Evolutionary conservation across 2,113 vertebrate genomes (phyloP).

Genomic region (Pelecanoides urinatrix): DNA sequence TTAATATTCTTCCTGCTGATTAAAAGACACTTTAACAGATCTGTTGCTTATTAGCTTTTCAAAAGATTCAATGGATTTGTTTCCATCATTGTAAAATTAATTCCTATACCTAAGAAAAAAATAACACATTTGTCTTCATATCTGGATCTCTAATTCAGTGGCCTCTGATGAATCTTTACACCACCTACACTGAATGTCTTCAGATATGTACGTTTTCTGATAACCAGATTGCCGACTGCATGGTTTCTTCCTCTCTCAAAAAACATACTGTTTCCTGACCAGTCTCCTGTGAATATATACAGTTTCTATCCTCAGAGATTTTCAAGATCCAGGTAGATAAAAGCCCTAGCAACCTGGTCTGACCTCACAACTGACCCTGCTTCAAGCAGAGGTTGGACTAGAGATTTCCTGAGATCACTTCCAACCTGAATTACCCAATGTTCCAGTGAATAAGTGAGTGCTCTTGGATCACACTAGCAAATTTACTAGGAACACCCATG

Average conservation of each 20-base stretch:
- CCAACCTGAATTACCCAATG: background rate
- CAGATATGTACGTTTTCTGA: background rate
- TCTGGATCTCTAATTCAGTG: background rate
- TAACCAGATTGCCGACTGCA: background rate
- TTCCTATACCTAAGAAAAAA: background rate
- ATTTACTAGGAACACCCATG: background rate
- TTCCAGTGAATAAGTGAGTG: background rate
- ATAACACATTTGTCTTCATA: rapidly evolving
- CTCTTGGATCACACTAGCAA: background rate
- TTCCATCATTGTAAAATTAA: background rate
- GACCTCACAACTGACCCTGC: background rate
- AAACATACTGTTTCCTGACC: background rate
- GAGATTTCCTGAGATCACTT: background rate
- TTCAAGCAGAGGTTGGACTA: background rate
- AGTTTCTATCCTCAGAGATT: background rate
- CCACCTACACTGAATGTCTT: background rate
- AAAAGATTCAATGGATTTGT: background rate
- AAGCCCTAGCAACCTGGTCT: background rate
- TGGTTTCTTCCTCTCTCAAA: background rate
- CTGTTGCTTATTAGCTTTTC: background rate
- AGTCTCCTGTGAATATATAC: background rate
- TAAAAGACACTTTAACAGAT: background rate
- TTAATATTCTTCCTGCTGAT: background rate
- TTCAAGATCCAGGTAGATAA: background rate
- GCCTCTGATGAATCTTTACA: background rate